These are phyloP conservation scores for Columbina picui DNA, from an alignment of 2,113 vertebrate species.

Conservation along the genomic window DNA sequence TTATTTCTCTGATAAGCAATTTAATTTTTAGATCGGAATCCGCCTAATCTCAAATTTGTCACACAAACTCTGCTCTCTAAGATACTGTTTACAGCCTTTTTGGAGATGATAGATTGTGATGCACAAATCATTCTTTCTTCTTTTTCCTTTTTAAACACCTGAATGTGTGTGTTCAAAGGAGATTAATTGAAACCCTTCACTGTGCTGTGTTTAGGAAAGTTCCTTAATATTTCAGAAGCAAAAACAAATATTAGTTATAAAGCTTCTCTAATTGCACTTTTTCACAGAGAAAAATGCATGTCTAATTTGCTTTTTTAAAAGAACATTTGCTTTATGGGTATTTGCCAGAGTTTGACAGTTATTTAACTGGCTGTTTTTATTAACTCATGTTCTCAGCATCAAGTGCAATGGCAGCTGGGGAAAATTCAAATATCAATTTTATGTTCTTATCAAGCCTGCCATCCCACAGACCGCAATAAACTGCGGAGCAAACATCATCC, in stretches of 20 bases:
- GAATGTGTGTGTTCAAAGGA: constrained; percentile 37
- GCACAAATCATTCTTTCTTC: constrained; percentile 27
- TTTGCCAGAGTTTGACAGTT: constrained; percentile 75
- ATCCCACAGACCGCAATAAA: constrained; percentile 33
- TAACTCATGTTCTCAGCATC: constrained; percentile 61
- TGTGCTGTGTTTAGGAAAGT: background rate
- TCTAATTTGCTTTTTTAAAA: constrained; percentile 68
- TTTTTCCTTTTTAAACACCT: constrained; percentile 49
- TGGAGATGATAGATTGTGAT: constrained; percentile 30
- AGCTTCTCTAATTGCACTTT: constrained; percentile 69
- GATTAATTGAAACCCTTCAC: constrained; percentile 49
- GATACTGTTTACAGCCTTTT: constrained; percentile 56
- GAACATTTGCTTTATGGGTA: constrained; percentile 59
- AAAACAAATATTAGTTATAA: constrained; percentile 73
- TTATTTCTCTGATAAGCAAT: constrained; percentile 77
- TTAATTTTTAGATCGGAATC: constrained; percentile 55
- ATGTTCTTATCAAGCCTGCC: constrained; percentile 38
- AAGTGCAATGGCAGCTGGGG: constrained; percentile 66
- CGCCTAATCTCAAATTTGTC: constrained; percentile 59
- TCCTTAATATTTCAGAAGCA: constrained; percentile 34
- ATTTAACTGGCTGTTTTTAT: constrained; percentile 77
- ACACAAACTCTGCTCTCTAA: constrained; percentile 12
- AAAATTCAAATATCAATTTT: constrained; percentile 66
- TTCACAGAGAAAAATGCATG: constrained; percentile 60
- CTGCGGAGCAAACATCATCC: background rate